A percentile compares a stretch with the other conserved stretches of the same genome.
phyloP scores from a whole-genome alignment of 2,113 vertebrate species.

The Pseudopipra pipra region DNA sequence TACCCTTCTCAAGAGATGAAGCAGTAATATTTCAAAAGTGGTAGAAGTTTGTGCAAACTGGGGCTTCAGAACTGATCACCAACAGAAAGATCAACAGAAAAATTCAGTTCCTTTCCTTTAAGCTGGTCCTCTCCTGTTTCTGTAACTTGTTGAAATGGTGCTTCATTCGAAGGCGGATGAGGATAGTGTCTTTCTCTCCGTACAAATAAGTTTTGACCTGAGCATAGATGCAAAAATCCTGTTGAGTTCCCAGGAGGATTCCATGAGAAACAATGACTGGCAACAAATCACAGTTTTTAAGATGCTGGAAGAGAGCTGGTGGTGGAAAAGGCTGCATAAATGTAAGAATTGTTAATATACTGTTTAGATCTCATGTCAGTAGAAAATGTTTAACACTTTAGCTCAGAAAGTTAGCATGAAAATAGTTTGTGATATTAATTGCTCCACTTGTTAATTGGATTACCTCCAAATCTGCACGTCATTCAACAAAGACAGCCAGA shows the following conservation, averaged over 20 bases:
- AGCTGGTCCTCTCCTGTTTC: neutral
- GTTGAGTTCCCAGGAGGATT: neutral
- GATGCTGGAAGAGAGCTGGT: neutral
- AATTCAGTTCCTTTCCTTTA: neutral
- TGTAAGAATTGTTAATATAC: neutral
- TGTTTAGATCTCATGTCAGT: neutral
- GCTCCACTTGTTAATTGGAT: slow-evolving; percentile 23
- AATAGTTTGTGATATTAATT: slow-evolving; percentile 10
- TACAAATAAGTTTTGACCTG: neutral
- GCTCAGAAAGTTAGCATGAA: neutral
- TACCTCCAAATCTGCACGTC: slow-evolving; percentile 25
- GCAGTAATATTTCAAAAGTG: neutral
- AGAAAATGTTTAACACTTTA: neutral
- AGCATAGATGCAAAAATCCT: neutral
- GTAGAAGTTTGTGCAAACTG: neutral
- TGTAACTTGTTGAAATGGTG: neutral
- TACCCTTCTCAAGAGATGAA: neutral
- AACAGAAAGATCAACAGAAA: neutral
- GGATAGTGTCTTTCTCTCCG: neutral
- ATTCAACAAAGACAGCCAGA: slow-evolving; percentile 28
- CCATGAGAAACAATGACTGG: neutral
- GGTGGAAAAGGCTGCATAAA: neutral
- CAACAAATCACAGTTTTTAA: neutral
- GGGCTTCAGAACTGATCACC: neutral
- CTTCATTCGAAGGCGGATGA: neutral